These are phyloP conservation scores for Folsomia manolachei DNA, from an alignment of 2,888 invertebrate species.

Conservation along the genomic window DNA sequence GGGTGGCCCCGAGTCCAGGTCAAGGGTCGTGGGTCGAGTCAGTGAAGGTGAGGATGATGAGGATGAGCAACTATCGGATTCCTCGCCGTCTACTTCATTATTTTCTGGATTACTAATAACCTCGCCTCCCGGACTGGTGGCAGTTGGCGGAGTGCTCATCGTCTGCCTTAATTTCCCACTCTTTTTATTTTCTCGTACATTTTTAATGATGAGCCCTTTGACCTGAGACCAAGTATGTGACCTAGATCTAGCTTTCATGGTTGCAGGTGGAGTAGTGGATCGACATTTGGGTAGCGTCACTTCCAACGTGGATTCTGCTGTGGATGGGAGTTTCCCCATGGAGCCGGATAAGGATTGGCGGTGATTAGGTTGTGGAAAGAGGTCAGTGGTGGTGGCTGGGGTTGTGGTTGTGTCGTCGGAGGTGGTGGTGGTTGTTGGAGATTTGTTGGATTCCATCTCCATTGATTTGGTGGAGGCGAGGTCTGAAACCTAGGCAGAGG, in stretches of 20 bases:
- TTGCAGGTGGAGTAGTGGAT: conserved; percentile 37
- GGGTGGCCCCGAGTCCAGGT: conserved; percentile 25
- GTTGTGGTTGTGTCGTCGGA: background rate
- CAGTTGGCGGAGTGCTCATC: conserved; percentile 32
- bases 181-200: conserved; percentile 30
- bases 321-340: conserved; percentile 32
- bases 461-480: conserved; percentile 41
- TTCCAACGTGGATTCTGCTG: background rate
- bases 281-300: conserved; percentile 24
- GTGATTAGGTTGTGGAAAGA: conserved; percentile 18
- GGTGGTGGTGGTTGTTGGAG: conserved; percentile 27
- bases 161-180: too few species aligned
- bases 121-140: conserved; percentile 32
- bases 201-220: conserved; percentile 42
- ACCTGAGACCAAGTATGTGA: conserved; percentile 46
- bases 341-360: conserved; percentile 29
- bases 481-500: conserved; percentile 34
- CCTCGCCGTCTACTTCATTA: background rate
- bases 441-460: conserved; percentile 32
- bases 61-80: background rate
- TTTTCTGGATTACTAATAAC: conserved; percentile 19
- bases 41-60: conserved; percentile 21
- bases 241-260: conserved; percentile 15
- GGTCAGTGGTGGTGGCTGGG: background rate
- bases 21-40: conserved; percentile 33